phyloP scores from a whole-genome alignment of 2,113 vertebrate species.

The Atherinomorus stipes region DNA sequence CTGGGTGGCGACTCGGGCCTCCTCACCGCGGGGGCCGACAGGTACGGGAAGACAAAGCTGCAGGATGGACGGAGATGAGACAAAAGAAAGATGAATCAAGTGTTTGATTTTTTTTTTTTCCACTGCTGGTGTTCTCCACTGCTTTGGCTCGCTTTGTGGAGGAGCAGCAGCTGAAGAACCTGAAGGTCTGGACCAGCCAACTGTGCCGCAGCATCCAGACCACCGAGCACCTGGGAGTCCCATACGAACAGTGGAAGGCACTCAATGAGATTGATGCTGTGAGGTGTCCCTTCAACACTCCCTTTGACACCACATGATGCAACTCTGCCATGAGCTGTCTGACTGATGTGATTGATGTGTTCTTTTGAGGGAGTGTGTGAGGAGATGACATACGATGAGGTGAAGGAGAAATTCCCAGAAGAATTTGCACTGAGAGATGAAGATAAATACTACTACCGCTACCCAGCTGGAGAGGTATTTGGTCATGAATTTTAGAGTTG shows the following conservation, averaged over 20 bases:
- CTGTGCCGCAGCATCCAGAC: constrained; percentile 94
- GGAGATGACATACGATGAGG: constrained; percentile 96
- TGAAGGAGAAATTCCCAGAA: constrained; percentile 90
- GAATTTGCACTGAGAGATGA: constrained; percentile 93
- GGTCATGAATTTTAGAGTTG: too few species aligned
- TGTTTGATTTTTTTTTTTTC: neutral
- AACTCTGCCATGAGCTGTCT: neutral
- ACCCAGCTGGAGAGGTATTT: constrained; percentile 94
- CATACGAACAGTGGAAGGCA: constrained; percentile 97
- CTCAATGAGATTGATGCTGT: constrained; percentile 97
- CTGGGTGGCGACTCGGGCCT: constrained; percentile 93
- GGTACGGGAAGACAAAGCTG: constrained; percentile 74
- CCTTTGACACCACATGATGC: neutral
- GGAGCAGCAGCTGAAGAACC: constrained; percentile 91
- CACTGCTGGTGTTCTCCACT: constrained; percentile 84
- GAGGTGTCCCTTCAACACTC: constrained; percentile 64
- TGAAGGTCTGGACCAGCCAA: constrained; percentile 96
- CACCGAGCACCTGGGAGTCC: constrained; percentile 88
- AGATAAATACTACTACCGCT: constrained; percentile 98
- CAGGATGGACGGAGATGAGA: too few species aligned
- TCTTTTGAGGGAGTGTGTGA: constrained; percentile 90
- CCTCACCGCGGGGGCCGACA: constrained; percentile 90
- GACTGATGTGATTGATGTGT: neutral
- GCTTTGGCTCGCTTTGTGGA: constrained; percentile 89
- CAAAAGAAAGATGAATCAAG: too few species aligned